Evolutionary conservation across 2,888 invertebrate genomes (phyloP).

Genomic region (Pristionchus mayeri): DNA sequence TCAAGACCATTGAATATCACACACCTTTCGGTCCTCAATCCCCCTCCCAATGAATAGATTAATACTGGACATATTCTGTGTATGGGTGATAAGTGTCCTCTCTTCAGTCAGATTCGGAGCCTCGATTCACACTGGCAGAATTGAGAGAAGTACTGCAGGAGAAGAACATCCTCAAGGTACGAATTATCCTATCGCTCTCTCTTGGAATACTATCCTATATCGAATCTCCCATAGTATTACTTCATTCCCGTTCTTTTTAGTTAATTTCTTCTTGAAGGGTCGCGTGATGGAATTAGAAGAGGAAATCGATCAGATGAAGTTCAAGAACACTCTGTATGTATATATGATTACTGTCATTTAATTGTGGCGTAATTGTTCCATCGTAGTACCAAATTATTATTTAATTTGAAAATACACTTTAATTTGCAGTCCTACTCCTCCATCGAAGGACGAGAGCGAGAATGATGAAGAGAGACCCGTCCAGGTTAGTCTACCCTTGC

Average conservation of each 20-base stretch:
- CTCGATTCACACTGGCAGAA: slow-evolving; percentile 88
- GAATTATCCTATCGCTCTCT: neutral
- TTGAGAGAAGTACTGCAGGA: slow-evolving; percentile 90
- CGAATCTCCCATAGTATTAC: neutral
- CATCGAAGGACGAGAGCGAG: neutral
- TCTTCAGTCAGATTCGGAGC: slow-evolving; percentile 80
- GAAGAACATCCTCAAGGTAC: slow-evolving; percentile 90
- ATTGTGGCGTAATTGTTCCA: too few relatives aligned
- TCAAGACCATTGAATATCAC: neutral
- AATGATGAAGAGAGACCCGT: slow-evolving; percentile 31
- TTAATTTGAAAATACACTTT: neutral
- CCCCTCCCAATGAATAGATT: neutral
- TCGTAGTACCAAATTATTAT: neutral
- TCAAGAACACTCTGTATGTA: neutral
- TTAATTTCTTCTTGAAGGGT: slow-evolving; percentile 49
- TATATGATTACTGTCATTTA: neutral
- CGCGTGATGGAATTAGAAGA: slow-evolving; percentile 93
- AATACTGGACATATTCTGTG: neutral
- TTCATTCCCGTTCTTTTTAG: neutral
- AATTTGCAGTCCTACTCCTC: neutral
- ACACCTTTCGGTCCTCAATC: too few relatives aligned
- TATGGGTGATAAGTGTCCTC: neutral
- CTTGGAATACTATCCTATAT: neutral
- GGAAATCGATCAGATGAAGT: slow-evolving; percentile 82
- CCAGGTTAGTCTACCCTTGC: neutral